These are phyloP conservation scores for Anguilla pacifica DNA, from an alignment of 2,797 vertebrate species.

Conservation along the genomic window DNA sequence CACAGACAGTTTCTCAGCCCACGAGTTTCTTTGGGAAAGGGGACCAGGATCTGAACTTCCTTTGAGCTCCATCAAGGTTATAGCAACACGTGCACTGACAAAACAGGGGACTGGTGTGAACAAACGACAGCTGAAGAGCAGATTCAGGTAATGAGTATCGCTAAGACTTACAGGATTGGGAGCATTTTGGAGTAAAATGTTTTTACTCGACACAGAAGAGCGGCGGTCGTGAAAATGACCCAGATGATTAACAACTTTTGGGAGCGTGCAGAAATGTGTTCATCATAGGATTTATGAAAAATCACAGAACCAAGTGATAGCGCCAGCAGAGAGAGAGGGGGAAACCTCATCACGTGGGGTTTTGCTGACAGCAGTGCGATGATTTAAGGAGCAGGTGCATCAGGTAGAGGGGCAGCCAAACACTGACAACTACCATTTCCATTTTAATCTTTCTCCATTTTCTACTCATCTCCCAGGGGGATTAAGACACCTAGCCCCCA, in stretches of 20 bases:
- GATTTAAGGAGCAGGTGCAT: neutral
- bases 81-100: neutral
- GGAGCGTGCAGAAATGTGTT: neutral
- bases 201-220: neutral
- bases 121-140: neutral
- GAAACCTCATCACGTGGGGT: neutral
- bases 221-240: neutral
- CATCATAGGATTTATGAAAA: constrained; percentile 11
- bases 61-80: constrained; percentile 7
- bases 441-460: constrained; percentile 17
- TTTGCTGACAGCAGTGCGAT: constrained; percentile 8
- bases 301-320: neutral
- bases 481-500: neutral
- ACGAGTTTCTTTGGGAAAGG: constrained; percentile 6
- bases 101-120: neutral
- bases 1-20: neutral
- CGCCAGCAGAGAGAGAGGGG: neutral
- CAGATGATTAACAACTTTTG: neutral
- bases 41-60: neutral
- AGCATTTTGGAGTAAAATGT: neutral
- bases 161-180: neutral
- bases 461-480: neutral
- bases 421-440: constrained; percentile 27
- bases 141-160: neutral
- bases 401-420: neutral